These are phyloP conservation scores for Lobophora halterata DNA, from an alignment of 2,888 invertebrate species.

Conservation along the genomic window DNA sequence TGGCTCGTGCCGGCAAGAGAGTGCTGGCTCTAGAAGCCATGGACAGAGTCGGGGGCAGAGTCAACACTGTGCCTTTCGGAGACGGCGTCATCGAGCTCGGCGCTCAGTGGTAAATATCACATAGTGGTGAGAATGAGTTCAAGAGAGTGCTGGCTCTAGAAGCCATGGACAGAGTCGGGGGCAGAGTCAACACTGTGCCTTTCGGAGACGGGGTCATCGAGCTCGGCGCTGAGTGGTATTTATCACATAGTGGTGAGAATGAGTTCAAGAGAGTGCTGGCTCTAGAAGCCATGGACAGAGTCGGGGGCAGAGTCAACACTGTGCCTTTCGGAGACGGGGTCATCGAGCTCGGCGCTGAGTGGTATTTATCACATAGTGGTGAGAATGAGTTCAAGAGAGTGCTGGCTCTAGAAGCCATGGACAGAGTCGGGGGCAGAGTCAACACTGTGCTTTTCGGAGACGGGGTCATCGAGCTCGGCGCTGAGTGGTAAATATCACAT, in stretches of 20 bases:
- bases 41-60: slow-evolving; percentile 57
- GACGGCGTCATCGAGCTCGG: slow-evolving; percentile 60
- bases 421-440: slow-evolving; percentile 59
- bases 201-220: slow-evolving; percentile 60
- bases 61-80: slow-evolving; percentile 54
- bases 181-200: slow-evolving; percentile 55
- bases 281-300: slow-evolving; percentile 52
- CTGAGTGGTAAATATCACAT: slow-evolving; percentile 67
- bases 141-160: slow-evolving; percentile 55
- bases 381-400: no score
- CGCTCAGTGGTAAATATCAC: slow-evolving; percentile 66
- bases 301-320: slow-evolving; percentile 62
- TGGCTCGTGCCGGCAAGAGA: slow-evolving; percentile 48
- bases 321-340: slow-evolving; percentile 55
- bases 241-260: no score
- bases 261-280: slow-evolving; percentile 50
- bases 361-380: no score
- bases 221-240: slow-evolving; percentile 67
- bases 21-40: slow-evolving; percentile 62
- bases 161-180: slow-evolving; percentile 55
- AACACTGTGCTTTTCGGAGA: slow-evolving; percentile 55
- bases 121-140: no score
- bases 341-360: slow-evolving; percentile 64
- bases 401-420: slow-evolving; percentile 57
- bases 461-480: slow-evolving; percentile 59